These are phyloP conservation scores for Fundulus diaphanus DNA, from an alignment of 2,797 vertebrate genomes.

Conservation along the genomic window DNA sequence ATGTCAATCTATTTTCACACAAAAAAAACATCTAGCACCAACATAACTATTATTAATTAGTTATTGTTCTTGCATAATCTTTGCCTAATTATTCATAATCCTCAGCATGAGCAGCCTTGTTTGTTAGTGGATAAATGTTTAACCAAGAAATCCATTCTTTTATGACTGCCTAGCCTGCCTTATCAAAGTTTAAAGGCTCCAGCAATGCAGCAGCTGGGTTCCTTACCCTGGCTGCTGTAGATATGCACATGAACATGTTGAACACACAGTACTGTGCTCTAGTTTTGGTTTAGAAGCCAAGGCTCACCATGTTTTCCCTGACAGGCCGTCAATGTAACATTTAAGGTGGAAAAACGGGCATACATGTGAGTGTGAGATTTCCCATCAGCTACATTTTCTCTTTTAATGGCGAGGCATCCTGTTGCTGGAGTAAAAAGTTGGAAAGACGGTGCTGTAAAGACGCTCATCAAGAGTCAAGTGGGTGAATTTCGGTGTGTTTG, in stretches of 20 bases:
- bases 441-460: constrained; percentile 21
- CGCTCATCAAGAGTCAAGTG: constrained; percentile 31
- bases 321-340: constrained; percentile 16
- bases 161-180: constrained; percentile 52
- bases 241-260: constrained; percentile 15
- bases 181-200: constrained; percentile 68
- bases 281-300: constrained; percentile 36
- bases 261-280: constrained; percentile 15
- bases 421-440: neutral
- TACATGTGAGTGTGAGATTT: constrained; percentile 9
- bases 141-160: constrained; percentile 56
- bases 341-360: constrained; percentile 4
- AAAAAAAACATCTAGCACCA: constrained; percentile 21
- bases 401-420: neutral
- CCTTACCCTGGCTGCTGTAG: constrained; percentile 43
- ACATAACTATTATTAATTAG: constrained; percentile 39
- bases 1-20: constrained; percentile 26
- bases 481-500: constrained; percentile 22
- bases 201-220: constrained; percentile 53
- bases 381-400: constrained; percentile 11
- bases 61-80: constrained; percentile 67
- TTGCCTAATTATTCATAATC: constrained; percentile 79
- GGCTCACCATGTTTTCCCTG: constrained; percentile 39
- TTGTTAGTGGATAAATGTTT: constrained; percentile 62
- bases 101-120: constrained; percentile 42